Evolutionary conservation across 1,140 invertebrate genomes (phyloP).

Genomic region (Drosophila asahinai): DNA sequence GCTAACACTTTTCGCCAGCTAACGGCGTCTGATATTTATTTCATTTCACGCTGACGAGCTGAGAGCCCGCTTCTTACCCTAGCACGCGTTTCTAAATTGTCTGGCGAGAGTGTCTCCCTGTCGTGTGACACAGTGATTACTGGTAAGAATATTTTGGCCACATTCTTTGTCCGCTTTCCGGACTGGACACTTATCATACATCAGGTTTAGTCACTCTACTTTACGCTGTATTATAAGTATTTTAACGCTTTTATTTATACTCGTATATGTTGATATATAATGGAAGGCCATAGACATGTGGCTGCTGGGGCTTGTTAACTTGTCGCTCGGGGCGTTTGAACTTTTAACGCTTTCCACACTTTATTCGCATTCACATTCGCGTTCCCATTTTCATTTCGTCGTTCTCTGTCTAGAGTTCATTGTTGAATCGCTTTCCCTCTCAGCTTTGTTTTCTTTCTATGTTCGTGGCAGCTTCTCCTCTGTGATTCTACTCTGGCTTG

Average conservation of each 20-base stretch:
- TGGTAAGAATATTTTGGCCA: slow-evolving; percentile 3
- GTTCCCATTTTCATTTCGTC: slow-evolving; percentile 53
- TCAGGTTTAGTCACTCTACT: not conserved
- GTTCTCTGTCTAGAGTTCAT: slow-evolving; percentile 60
- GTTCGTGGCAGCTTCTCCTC: not conserved
- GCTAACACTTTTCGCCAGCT: slow-evolving; percentile 21
- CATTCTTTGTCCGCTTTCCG: not conserved
- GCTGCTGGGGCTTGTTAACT: slow-evolving; percentile 55
- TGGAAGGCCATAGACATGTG: slow-evolving; percentile 27
- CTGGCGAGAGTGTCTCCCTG: slow-evolving; percentile 24
- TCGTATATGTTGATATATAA: slow-evolving; percentile 11
- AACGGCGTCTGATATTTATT: slow-evolving; percentile 23
- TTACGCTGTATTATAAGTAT: not conserved
- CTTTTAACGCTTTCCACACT: slow-evolving; percentile 64
- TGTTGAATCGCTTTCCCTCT: slow-evolving; percentile 55
- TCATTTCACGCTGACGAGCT: slow-evolving; percentile 37
- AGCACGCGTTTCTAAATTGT: slow-evolving; percentile 65
- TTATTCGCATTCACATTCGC: slow-evolving; percentile 19
- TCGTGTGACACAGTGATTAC: slow-evolving; percentile 5
- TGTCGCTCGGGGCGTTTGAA: slow-evolving; percentile 63
- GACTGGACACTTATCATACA: not conserved
- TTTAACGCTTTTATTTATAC: slow-evolving; percentile 5
- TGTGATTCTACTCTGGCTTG: not conserved
- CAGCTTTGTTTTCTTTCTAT: slow-evolving; percentile 27
- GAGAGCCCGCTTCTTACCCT: slow-evolving; percentile 8